Percentiles rank a stretch among this genome's conserved stretches.
Conservation (phyloP, 2,113 vertebrate genomes). For the Lagenorhynchus albirostris region DNA sequence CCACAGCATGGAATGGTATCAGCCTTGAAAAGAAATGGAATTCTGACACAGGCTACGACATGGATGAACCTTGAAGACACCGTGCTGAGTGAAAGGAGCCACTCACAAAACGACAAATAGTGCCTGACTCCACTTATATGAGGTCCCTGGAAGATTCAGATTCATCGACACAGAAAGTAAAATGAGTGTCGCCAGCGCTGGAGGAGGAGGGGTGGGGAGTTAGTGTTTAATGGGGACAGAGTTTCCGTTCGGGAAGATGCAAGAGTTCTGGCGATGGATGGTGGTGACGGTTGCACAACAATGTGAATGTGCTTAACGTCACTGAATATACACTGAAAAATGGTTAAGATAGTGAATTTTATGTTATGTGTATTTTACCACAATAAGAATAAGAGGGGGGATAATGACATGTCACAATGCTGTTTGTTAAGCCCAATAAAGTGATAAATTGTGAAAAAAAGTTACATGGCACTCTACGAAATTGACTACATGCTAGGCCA, state of each 20-base stretch:
- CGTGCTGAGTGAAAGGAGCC: no score
- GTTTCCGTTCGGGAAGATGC: neutral
- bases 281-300: neutral
- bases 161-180: neutral
- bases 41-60: neutral
- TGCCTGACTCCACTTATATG: rapidly evolving
- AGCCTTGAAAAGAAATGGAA: neutral
- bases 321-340: no score
- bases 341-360: neutral
- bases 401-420: neutral
- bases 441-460: neutral
- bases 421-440: neutral
- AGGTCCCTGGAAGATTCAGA: no score
- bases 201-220: rapidly evolving
- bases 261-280: neutral
- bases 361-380: neutral
- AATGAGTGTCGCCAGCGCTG: neutral
- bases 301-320: neutral
- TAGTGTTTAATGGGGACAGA: neutral
- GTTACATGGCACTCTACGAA: neutral
- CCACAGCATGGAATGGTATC: rapidly evolving
- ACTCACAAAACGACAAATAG: no score
- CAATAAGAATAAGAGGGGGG: neutral
- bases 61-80: neutral
- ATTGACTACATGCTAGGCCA: neutral